Evolutionary conservation across 37 sponge, comb jelly and placozoan genomes (phyloP), one percentile per base, ranked within the genome.

Genomic region (Mnemiopsis leidyi): DNA sequence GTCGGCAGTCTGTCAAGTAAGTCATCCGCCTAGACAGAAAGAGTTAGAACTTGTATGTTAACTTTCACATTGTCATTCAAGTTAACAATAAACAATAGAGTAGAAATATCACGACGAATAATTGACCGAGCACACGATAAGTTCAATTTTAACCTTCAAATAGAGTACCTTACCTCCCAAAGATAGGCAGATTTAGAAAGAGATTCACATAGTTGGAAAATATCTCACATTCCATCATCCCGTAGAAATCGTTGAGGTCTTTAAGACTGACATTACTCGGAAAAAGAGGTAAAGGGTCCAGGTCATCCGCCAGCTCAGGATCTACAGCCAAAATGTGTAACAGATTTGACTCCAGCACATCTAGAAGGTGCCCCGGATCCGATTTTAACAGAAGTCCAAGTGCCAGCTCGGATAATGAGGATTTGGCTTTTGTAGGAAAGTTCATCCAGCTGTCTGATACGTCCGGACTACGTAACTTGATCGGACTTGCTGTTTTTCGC

Each of bases 191-290:
- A 36, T 79, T 79, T 13, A 79, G 82, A 21, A 79, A 79, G 36
- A 35, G 36, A 36, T 79, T 79, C 31, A 79, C 21, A 23, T 79
- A 79, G 82, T 32, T 79, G 7, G 36, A 36, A 23, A 79, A 79
- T 5, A 79, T 79, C 9, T 32, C 37, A 33, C 82, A 79, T 20
- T 33, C 36, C 82, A 79, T 79, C 82, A 79, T 33, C 36, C 33
- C 36, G 1, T 33, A 29, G 82, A 79, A 79, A 13, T 79, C 36
- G 38, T 79, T 79, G 82, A 79, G 37, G 32, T 79, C 82, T 79
- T 30, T 33, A 5, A 79, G 36, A 20, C 36, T 33, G 36, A 79
- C 23, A 28, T 34, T 2, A 20, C 37, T 3, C 28, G 82, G 82
- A 29, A 36, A 79, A 9, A 79, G 36, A 5, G 82, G 82, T 29